Conservation (phyloP, 2,888 invertebrate genomes). For the Prenolepis imparis region DNA sequence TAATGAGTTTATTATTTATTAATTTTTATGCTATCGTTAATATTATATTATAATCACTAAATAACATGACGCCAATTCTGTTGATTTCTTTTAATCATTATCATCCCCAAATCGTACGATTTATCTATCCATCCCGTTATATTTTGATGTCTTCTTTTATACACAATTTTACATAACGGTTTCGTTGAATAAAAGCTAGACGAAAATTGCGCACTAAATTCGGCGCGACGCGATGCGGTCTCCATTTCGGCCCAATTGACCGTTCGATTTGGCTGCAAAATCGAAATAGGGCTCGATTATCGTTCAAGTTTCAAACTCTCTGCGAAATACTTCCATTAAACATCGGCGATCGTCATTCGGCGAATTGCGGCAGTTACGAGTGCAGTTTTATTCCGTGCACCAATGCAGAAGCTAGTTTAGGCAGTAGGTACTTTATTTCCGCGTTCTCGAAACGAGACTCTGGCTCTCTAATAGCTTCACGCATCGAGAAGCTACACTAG, state of each 20-base stretch:
- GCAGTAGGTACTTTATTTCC: conserved; percentile 41
- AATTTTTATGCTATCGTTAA: background rate
- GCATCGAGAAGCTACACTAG: conserved; percentile 33
- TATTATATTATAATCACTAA: background rate
- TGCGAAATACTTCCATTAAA: conserved; percentile 52
- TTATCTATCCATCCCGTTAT: background rate
- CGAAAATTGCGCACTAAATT: conserved; percentile 51
- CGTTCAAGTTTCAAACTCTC: conserved; percentile 54
- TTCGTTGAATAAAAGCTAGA: conserved; percentile 26
- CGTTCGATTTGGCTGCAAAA: conserved; percentile 51
- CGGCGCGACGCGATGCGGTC: conserved; percentile 20
- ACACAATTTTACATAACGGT: conserved; percentile 11
- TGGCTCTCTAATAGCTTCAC: conserved; percentile 33
- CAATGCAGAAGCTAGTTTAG: conserved; percentile 38
- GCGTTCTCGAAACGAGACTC: conserved; percentile 29
- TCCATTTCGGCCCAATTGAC: conserved; percentile 51
- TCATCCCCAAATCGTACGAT: background rate
- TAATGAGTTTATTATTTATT: background rate
- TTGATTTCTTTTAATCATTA: background rate
- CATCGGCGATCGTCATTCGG: conserved; percentile 56
- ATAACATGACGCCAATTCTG: background rate
- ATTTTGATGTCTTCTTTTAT: conserved; percentile 11
- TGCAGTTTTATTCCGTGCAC: conserved; percentile 40
- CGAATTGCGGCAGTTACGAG: conserved; percentile 51
- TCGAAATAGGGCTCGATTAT: conserved; percentile 55